Evolutionary conservation across 2,797 vertebrate species (phyloP).

Genomic region (Loris lydekkerianus): DNA sequence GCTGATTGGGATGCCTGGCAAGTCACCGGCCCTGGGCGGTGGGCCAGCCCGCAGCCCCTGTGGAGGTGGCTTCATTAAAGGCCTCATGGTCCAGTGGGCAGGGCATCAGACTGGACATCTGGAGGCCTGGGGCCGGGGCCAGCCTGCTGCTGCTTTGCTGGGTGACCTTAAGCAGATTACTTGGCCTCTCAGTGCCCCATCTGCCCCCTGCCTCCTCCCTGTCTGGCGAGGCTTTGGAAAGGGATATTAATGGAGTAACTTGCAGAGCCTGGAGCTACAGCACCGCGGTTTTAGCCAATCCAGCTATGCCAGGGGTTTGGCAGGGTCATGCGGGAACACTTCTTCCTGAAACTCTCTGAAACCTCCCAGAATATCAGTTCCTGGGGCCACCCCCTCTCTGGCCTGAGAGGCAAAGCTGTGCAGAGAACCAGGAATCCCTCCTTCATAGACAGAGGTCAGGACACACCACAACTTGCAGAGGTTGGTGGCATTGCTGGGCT

Average conservation of each 20-base stretch:
- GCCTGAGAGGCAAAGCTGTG: not conserved
- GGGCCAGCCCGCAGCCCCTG: constrained; percentile 79
- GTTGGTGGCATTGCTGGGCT: not conserved
- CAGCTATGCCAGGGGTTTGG: not conserved
- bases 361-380: not conserved
- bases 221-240: constrained; percentile 73
- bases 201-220: constrained; percentile 80
- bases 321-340: not conserved
- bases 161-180: constrained; percentile 84
- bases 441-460: not conserved
- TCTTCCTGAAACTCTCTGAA: not conserved
- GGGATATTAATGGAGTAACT: constrained; percentile 66
- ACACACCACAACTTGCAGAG: not conserved
- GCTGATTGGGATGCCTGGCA: constrained; percentile 84
- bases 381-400: not conserved
- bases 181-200: constrained; percentile 83
- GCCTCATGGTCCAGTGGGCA: constrained; percentile 85
- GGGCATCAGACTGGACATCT: constrained; percentile 85
- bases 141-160: constrained; percentile 84
- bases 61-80: constrained; percentile 86
- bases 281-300: not conserved
- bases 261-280: not conserved
- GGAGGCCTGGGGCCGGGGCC: constrained; percentile 82
- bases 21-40: constrained; percentile 76
- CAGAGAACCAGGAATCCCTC: not conserved